These are phyloP conservation scores for Cephalopholis sonnerati DNA, from an alignment of 2,113 vertebrate genomes.

Conservation along the genomic window DNA sequence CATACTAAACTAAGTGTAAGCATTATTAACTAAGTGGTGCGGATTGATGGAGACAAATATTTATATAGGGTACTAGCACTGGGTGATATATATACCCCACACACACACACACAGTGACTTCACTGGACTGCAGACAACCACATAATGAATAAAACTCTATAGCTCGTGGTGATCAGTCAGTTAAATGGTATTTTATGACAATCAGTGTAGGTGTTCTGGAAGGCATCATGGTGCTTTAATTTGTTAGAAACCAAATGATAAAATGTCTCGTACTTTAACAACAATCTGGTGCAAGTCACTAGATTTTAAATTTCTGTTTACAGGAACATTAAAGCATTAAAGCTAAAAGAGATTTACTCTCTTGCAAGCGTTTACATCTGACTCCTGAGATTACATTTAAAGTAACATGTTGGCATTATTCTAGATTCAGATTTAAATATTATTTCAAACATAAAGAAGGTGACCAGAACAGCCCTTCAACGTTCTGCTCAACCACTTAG, in stretches of 20 bases:
- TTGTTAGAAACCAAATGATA: slow-evolving; percentile 4
- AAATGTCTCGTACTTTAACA: background rate
- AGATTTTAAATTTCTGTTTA: background rate
- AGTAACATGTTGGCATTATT: too few species aligned
- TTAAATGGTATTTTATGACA: background rate
- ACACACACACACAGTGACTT: slow-evolving; percentile 15
- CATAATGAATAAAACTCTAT: slow-evolving; percentile 19
- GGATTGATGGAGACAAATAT: slow-evolving; percentile 63
- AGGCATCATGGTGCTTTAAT: slow-evolving; percentile 7
- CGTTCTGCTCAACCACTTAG: too few species aligned
- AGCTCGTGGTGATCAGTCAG: slow-evolving; percentile 10
- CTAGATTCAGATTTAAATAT: too few species aligned
- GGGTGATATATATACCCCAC: slow-evolving; percentile 35
- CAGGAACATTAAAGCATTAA: background rate
- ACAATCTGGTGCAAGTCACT: background rate
- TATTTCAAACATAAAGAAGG: too few species aligned
- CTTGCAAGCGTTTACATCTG: too few species aligned
- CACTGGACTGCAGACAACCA: slow-evolving; percentile 15
- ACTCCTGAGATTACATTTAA: too few species aligned
- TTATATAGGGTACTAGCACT: slow-evolving; percentile 35
- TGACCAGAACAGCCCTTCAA: too few species aligned
- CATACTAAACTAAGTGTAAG: slow-evolving; percentile 64
- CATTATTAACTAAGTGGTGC: slow-evolving; percentile 70
- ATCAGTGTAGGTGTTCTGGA: background rate
- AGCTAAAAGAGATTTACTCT: too few species aligned